Base-by-base conservation (phyloP, 2,888 invertebrate species). In the Aromia moschata region DNA sequence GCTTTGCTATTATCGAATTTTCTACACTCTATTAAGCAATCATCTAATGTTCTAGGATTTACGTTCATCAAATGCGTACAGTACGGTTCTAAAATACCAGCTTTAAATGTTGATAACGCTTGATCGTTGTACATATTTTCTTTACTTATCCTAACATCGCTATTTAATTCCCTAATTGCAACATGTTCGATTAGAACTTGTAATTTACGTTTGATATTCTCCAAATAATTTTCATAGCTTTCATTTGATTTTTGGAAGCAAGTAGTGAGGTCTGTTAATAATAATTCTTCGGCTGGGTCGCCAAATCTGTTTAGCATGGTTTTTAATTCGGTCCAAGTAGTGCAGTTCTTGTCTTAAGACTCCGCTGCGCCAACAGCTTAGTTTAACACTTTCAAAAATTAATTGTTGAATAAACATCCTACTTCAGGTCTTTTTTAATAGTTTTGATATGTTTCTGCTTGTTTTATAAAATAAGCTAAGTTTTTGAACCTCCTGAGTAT, bases 121-220 rank as follows among this genome's bases (percentile, higher is more conserved):
- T 62, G 62, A 20, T 45, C 45, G 0, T 43, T 52, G 25, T 62
- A 61, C 40, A 67, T 41, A 11, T 38, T 40, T 40, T 62, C 59
- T 45, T 62, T 56, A 20, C 51, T 44, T 16, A 11, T 41, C 17
- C 12, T 41, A 11, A 41, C 17, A 41, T 41, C 41, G 3, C 4
- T 5, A 17, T 41, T 41, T 1, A 2, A 3, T n/a, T 9, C 17
- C 4, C 41, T 3, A 41, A 41, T 41, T 10, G 4, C 17, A 9
- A 41, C 45, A 17, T 67, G 60, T 53, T 68, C 62, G 53, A 64
- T 9, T 14, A 69, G 4, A 38, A 64, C 41, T 64, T 68, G 69
- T 17, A 68, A 49, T 56, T 64, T 69, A 36, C 36, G 9, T 62
- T 62, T 69, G 18, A 69, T 60, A 18, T 7, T 25, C 7, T 25